Evolutionary conservation across 2,113 vertebrate species (phyloP).

Genomic region (Elachura formosa): DNA sequence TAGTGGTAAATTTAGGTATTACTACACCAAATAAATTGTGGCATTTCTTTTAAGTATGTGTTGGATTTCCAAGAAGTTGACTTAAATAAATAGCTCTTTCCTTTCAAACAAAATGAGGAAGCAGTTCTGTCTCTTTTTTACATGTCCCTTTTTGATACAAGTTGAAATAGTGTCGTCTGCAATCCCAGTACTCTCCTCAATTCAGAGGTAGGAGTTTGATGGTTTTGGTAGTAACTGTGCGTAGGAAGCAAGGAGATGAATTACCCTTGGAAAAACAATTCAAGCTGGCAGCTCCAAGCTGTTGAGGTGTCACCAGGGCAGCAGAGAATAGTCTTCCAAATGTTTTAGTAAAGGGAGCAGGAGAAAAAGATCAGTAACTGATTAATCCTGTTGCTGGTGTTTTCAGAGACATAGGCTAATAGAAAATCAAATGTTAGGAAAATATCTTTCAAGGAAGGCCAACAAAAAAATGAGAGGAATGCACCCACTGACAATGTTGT

Average conservation of each 20-base stretch:
- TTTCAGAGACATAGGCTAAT: constrained; percentile 14
- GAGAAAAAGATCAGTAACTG: constrained; percentile 30
- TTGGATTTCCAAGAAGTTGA: neutral
- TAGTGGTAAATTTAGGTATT: neutral
- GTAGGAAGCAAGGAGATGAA: constrained; percentile 22
- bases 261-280: constrained; percentile 1
- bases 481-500: neutral
- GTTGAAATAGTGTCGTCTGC: neutral
- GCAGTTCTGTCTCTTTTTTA: neutral
- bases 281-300: neutral
- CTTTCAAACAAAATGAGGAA: neutral
- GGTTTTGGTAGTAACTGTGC: constrained; percentile 9
- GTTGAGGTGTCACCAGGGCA: neutral
- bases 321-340: constrained; percentile 5
- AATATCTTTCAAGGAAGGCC: neutral
- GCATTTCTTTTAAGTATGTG: neutral
- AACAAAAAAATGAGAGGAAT: neutral
- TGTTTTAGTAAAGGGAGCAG: neutral
- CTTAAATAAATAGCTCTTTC: neutral
- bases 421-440: constrained; percentile 33
- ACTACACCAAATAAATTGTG: neutral
- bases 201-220: neutral
- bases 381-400: constrained; percentile 17
- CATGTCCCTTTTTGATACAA: neutral
- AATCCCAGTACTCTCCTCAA: neutral